Conservation (phyloP, 2,797 vertebrate species). For the Linurgus olivaceus region DNA sequence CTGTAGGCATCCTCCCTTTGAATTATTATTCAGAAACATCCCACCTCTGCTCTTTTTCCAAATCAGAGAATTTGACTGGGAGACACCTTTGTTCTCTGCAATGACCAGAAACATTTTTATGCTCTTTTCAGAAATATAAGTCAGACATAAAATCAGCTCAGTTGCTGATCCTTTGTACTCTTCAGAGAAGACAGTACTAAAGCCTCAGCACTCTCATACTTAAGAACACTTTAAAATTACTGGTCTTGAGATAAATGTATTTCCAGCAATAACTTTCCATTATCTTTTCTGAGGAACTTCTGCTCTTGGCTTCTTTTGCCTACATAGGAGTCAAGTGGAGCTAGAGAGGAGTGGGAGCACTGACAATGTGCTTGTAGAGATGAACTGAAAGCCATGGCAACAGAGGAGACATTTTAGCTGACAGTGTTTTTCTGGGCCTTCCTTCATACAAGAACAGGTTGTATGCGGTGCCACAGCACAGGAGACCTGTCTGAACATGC, state of each 20-base stretch:
- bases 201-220: neutral
- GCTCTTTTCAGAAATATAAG: neutral
- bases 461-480: rapidly evolving
- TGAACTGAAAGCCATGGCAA: neutral
- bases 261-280: neutral
- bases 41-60: neutral
- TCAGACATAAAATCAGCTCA: neutral
- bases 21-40: neutral
- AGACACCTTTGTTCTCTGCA: neutral
- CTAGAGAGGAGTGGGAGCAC: neutral
- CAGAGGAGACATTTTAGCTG: neutral
- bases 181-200: neutral
- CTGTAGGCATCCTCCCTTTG: neutral
- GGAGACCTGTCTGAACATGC: neutral
- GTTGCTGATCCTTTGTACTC: neutral
- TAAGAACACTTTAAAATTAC: neutral
- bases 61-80: neutral
- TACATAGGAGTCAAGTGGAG: neutral
- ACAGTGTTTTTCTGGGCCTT: neutral
- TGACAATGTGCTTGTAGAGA: neutral
- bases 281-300: neutral
- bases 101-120: neutral
- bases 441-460: neutral
- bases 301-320: neutral
- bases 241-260: neutral